Evolutionary conservation across 2,888 invertebrate genomes (phyloP), one percentile per base, ranked within the genome.

Genomic region (Drosophila macrothrix): DNA sequence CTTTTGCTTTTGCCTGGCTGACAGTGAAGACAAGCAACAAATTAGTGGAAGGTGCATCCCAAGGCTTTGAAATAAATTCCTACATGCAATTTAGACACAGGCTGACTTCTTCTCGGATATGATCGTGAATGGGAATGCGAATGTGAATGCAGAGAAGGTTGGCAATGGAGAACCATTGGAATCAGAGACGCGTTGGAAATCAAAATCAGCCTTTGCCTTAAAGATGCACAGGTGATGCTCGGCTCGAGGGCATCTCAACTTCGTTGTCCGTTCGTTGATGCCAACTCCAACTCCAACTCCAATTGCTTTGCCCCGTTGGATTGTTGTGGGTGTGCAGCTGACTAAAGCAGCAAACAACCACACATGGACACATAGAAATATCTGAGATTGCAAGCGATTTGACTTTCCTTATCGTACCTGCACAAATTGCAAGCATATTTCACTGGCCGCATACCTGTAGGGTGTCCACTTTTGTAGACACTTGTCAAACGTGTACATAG

Each of bases 31-130:
- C 72, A 74, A 76, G 78, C 72, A 78, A 85, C 78, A 85, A 90
- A 85, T 85, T 85, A 81, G 71, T 70, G 86, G 67, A 58, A 64
- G 50, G 49, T 74, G 74, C 64, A 68, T 74, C 69, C 66, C 79
- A 73, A 76, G 76, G 75, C 78, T 73, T 83, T 78, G 71, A 70
- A 90, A 88, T 90, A 86, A 86, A 90, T 88, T 86, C 90, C 77
- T 68, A 67, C 89, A 72, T 76, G 88, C 88, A 90, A 84, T 87
- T 84, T 84, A 54, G 81, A 67, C 77, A 53, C 59, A 46, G 55
- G 67, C 67, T 29, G 19, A 28, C 55, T 54, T 43, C 46, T 28
- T 52, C 54, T 43, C 39, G 63, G 61, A 63, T 78, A 75, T 74
- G 75, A 65, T 76, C 77, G 74, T 73, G 74, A 73, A 73, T 65